Evolutionary conservation across 2,888 invertebrate species (phyloP).

Genomic region (Bombylius discolor): DNA sequence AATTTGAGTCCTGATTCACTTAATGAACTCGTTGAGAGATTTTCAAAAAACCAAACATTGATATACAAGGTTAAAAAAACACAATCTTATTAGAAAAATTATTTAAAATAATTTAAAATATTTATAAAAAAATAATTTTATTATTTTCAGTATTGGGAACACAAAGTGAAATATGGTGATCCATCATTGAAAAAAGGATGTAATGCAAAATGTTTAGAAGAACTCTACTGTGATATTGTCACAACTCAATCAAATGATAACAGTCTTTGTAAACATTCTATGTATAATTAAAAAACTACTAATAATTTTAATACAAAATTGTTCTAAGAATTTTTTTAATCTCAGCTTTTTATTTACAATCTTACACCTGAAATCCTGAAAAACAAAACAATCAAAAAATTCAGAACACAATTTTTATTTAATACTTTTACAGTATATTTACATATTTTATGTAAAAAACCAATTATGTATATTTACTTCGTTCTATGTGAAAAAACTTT

Average conservation of each 20-base stretch:
- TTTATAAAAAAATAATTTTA: too few species aligned
- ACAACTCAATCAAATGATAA: constrained; percentile 21
- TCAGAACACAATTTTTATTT: too few species aligned
- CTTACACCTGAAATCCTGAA: too few species aligned
- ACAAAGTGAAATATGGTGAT: constrained; percentile 24
- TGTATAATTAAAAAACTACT: too few species aligned
- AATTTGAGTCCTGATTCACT: constrained; percentile 51
- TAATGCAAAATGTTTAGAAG: constrained; percentile 21
- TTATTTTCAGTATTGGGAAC: constrained; percentile 20
- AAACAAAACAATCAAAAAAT: too few species aligned
- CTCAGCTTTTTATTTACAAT: too few species aligned
- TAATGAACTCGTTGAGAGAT: constrained; percentile 44
- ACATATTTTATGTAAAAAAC: too few species aligned
- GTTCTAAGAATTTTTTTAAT: too few species aligned
- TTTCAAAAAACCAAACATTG: constrained; percentile 35
- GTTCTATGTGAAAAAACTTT: too few species aligned
- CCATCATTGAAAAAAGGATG: constrained; percentile 25
- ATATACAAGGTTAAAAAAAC: constrained; percentile 21
- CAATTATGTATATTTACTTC: too few species aligned
- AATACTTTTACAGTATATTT: too few species aligned
- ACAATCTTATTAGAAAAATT: background rate
- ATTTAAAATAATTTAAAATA: background rate
- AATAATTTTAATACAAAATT: too few species aligned
- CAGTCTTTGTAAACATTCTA: constrained; percentile 20
- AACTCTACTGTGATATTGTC: constrained; percentile 24